Conservation (phyloP, 53 echinoderm and acorn worm genomes). For the Actinopyga echinites region DNA sequence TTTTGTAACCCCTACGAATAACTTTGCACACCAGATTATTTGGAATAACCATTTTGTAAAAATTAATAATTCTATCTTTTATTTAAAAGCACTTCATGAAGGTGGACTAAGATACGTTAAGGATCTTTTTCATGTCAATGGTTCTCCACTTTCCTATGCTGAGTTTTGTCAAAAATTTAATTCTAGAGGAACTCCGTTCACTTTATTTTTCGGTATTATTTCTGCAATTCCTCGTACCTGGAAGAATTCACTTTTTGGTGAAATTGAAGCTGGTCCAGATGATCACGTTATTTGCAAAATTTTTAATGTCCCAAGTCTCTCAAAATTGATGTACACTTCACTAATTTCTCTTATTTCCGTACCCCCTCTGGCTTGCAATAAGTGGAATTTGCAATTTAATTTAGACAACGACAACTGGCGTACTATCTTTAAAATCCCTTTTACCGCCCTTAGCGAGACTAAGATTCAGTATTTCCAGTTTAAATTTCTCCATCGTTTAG, state of each 20-base stretch:
- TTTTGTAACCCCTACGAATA: background rate
- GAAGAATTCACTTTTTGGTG: too few relatives aligned
- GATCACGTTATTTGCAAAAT: background rate
- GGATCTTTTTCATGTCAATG: background rate
- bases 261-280: too few relatives aligned
- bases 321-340: background rate
- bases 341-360: background rate
- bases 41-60: too few relatives aligned
- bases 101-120: background rate
- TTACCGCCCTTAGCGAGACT: background rate
- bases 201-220: background rate
- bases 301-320: background rate
- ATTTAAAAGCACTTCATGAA: too few relatives aligned
- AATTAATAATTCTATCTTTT: too few relatives aligned
- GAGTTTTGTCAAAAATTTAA: background rate
- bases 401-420: background rate
- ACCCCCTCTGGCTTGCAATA: background rate
- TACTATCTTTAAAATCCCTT: background rate
- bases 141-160: background rate
- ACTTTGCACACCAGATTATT: slow-evolving; percentile 1
- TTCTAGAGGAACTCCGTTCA: background rate
- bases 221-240: background rate
- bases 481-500: too few relatives aligned
- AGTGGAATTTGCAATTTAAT: background rate
- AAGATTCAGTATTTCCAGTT: too few relatives aligned